These are phyloP conservation scores for Limenitis arthemis DNA, from an alignment of 2,888 invertebrate species.

Conservation along the genomic window DNA sequence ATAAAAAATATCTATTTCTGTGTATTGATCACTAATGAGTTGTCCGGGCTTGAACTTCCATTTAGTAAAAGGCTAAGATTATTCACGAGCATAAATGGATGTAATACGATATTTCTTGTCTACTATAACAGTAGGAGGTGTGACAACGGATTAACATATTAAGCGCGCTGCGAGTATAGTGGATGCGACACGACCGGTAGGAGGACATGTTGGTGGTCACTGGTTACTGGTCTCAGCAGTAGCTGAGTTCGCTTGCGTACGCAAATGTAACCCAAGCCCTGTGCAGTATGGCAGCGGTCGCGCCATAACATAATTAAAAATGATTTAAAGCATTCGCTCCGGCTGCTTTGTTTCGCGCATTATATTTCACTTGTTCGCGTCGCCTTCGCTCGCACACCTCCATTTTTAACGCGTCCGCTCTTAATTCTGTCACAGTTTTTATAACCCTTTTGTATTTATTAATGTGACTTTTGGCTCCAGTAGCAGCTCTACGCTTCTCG, in stretches of 20 bases:
- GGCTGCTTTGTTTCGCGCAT: constrained; percentile 73
- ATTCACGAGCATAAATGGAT: constrained; percentile 3
- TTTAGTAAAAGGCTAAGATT: no score
- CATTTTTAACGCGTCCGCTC: constrained; percentile 64
- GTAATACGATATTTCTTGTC: constrained; percentile 11
- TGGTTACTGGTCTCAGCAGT: constrained; percentile 9
- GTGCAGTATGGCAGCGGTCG: constrained; percentile 42
- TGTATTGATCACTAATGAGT: no score
- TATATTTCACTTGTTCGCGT: constrained; percentile 71
- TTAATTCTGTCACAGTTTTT: constrained; percentile 72
- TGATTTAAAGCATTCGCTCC: constrained; percentile 72
- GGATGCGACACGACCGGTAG: constrained; percentile 8
- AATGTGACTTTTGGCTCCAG: constrained; percentile 65
- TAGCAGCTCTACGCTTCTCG: constrained; percentile 69
- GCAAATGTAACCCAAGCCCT: constrained; percentile 47
- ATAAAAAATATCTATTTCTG: no score
- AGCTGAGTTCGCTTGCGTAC: constrained; percentile 14
- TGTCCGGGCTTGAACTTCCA: no score
- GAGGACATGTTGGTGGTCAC: constrained; percentile 16
- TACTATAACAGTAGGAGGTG: constrained; percentile 17
- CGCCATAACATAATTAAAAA: constrained; percentile 74
- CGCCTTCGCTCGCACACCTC: constrained; percentile 52
- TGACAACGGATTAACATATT: constrained; percentile 12
- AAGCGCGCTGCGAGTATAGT: constrained; percentile 8
- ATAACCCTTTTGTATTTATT: constrained; percentile 70